Conservation (phyloP, 2,888 invertebrate species). For the Pyrrhia umbra region DNA sequence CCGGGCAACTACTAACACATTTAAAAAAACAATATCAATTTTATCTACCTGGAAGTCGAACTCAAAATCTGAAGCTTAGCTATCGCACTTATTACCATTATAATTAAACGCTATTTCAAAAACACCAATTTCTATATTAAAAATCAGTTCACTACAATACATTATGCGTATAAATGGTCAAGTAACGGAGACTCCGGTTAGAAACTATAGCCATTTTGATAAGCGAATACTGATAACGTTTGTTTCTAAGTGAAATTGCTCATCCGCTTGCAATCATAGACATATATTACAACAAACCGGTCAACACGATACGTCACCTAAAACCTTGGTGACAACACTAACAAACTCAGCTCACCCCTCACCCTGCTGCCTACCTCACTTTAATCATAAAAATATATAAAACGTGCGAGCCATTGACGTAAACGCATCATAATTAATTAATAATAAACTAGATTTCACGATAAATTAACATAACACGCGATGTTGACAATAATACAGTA, state of each 20-base stretch:
- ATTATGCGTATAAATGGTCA: background rate
- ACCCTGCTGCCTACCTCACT: background rate
- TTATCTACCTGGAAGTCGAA: too few relatives aligned
- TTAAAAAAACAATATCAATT: too few relatives aligned
- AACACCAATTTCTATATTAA: too few relatives aligned
- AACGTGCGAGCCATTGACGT: constrained; percentile 35
- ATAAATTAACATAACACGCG: constrained; percentile 41
- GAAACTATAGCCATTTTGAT: background rate
- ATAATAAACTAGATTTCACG: constrained; percentile 37
- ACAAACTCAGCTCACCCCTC: constrained; percentile 46
- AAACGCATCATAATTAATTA: constrained; percentile 33
- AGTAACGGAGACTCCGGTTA: background rate
- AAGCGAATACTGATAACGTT: background rate
- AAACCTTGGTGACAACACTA: constrained; percentile 22
- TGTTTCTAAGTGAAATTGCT: background rate
- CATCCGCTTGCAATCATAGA: background rate
- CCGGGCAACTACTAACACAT: too few relatives aligned
- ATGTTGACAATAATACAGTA: constrained; percentile 46
- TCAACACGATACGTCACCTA: background rate
- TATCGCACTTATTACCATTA: too few relatives aligned
- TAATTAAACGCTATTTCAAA: too few relatives aligned
- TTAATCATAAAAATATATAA: constrained; percentile 41
- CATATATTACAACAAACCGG: background rate
- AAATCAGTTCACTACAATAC: too few relatives aligned
- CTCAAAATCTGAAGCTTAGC: too few relatives aligned